Conservation (phyloP, 2,797 vertebrate genomes). For the Phrynocephalus guinanensis region DNA sequence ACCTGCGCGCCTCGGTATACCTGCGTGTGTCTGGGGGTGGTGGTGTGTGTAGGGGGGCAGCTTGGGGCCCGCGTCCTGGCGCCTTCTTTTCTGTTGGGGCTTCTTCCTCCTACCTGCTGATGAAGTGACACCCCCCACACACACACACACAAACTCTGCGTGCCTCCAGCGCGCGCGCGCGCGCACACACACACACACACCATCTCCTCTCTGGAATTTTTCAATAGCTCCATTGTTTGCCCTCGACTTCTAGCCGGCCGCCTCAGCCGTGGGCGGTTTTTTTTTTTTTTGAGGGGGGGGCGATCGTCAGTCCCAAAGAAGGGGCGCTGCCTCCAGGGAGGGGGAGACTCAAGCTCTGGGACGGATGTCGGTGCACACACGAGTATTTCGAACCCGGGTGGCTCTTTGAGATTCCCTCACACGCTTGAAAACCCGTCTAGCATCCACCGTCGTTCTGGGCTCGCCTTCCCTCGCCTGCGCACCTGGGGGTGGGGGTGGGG, state of each 20-base stretch:
- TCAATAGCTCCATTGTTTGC: conserved; percentile 6
- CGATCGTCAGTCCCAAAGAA: no score
- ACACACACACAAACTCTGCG: background rate
- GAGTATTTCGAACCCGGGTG: background rate
- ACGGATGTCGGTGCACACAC: background rate
- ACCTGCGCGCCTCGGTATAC: background rate
- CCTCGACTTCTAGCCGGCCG: background rate
- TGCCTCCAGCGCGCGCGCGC: background rate
- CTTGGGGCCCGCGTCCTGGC: no score
- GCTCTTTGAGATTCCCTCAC: background rate
- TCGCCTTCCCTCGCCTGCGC: background rate
- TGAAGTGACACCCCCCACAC: no score
- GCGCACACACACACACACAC: background rate
- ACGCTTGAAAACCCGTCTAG: background rate
- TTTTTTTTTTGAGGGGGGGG: no score
- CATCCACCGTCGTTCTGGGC: background rate
- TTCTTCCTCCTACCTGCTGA: background rate
- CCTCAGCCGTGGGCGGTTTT: background rate
- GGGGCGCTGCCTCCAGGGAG: background rate
- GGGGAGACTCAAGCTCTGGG: background rate
- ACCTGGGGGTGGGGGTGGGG: no score
- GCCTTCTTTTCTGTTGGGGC: background rate
- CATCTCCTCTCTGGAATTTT: background rate
- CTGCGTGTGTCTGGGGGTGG: no score
- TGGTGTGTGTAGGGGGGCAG: no score